Evolutionary conservation across 2,113 vertebrate species (phyloP).

Genomic region (Eudyptes chrysolophus): DNA sequence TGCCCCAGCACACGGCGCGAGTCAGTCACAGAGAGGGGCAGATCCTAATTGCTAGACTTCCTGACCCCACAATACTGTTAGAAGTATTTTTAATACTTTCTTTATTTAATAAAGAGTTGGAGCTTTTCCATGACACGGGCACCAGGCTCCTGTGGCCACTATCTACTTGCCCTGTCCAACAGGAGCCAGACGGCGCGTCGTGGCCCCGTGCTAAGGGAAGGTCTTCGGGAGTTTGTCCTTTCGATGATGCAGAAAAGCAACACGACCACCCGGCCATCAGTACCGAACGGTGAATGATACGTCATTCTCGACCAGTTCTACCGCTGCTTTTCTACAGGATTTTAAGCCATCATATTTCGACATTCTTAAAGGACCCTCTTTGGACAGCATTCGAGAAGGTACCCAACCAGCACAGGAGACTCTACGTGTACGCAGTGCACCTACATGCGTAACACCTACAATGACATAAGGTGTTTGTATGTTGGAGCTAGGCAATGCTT

Average conservation of each 20-base stretch:
- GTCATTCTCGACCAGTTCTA: neutral
- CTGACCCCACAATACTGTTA: neutral
- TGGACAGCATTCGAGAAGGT: no score
- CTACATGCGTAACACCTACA: accelerated
- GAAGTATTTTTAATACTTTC: neutral
- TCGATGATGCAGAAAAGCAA: accelerated
- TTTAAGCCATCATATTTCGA: neutral
- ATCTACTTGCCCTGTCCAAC: neutral
- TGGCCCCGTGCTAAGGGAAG: neutral
- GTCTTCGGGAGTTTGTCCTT: neutral
- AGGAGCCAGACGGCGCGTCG: accelerated
- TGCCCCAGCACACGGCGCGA: accelerated
- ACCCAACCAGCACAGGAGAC: accelerated
- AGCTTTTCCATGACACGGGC: accelerated
- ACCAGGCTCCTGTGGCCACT: accelerated
- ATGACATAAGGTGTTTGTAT: accelerated
- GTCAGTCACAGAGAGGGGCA: no score
- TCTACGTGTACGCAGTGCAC: accelerated
- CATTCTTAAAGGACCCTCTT: neutral
- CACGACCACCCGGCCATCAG: accelerated
- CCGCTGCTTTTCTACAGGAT: neutral
- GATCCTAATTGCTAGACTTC: neutral
- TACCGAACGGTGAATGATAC: accelerated
- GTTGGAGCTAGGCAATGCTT: neutral
- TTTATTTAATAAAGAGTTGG: no score